These are phyloP conservation scores for Eristalis pertinax DNA, from an alignment of 2,888 invertebrate genomes.

Conservation along the genomic window DNA sequence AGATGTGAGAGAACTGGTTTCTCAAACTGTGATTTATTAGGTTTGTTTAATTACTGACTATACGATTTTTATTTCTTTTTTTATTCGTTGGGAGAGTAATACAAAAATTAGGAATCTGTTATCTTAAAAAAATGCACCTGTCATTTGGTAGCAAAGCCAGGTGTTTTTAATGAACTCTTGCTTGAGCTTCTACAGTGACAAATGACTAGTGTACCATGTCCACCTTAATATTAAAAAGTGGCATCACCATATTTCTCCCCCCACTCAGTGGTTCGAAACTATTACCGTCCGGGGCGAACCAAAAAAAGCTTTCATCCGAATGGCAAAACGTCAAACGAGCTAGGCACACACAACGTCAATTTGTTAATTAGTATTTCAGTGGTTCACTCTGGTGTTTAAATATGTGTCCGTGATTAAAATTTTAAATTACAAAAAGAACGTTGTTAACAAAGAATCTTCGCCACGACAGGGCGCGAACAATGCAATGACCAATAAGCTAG, in stretches of 20 bases:
- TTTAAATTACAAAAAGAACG: background rate
- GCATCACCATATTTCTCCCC: background rate
- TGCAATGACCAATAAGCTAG: conserved; percentile 56
- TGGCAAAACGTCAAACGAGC: background rate
- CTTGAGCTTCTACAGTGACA: too few species aligned
- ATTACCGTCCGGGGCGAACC: background rate
- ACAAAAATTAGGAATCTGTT: too few species aligned
- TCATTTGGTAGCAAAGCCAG: too few species aligned
- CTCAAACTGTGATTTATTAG: background rate
- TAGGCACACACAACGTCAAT: background rate
- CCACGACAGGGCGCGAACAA: background rate
- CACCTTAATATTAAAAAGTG: background rate
- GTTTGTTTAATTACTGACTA: too few species aligned
- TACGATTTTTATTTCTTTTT: too few species aligned
- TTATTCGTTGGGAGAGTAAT: too few species aligned
- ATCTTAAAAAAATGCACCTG: too few species aligned
- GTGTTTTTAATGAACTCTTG: too few species aligned
- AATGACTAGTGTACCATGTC: too few species aligned
- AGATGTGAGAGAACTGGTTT: background rate
- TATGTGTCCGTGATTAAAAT: conserved; percentile 35
- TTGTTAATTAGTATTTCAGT: conserved; percentile 5
- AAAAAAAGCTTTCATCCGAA: background rate
- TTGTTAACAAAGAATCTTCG: background rate
- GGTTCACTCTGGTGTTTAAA: background rate
- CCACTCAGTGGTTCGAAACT: background rate